Percentiles rank a stretch among this genome's conserved stretches.
Conservation (phyloP, 1,140 invertebrate genomes). For the Myzus persicae region DNA sequence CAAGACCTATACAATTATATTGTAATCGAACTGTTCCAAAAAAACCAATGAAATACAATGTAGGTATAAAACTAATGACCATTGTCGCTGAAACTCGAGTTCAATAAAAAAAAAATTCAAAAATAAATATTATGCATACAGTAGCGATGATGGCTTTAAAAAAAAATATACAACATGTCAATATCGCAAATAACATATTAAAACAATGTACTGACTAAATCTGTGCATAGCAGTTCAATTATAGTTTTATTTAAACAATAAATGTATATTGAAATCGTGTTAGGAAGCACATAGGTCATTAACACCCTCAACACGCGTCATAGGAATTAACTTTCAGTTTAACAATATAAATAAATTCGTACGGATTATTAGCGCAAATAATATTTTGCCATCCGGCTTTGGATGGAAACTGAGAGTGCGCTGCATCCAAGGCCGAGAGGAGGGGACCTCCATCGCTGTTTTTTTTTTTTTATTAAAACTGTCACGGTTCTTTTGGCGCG, state of each 20-base stretch:
- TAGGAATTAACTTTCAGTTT: neutral
- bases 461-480: neutral
- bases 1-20: too few species aligned
- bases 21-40: too few species aligned
- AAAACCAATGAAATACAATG: too few species aligned
- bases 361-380: neutral
- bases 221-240: neutral
- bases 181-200: neutral
- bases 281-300: neutral
- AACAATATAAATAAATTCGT: neutral
- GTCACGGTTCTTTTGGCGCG: neutral
- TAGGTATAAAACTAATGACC: too few species aligned
- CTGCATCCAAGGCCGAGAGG: neutral
- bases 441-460: neutral
- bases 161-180: neutral
- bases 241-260: neutral
- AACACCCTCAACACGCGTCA: neutral
- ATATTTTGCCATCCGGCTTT: neutral
- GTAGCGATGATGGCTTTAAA: neutral
- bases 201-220: neutral
- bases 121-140: too few species aligned
- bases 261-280: neutral
- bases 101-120: too few species aligned
- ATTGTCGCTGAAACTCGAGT: too few species aligned
- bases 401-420: neutral